A percentile compares a stretch with the other conserved stretches of the same genome.
Conservation (phyloP, 30 jellyfish, hydroid and myxozoan species). For the Calvadosia cruxmelitensis region DNA sequence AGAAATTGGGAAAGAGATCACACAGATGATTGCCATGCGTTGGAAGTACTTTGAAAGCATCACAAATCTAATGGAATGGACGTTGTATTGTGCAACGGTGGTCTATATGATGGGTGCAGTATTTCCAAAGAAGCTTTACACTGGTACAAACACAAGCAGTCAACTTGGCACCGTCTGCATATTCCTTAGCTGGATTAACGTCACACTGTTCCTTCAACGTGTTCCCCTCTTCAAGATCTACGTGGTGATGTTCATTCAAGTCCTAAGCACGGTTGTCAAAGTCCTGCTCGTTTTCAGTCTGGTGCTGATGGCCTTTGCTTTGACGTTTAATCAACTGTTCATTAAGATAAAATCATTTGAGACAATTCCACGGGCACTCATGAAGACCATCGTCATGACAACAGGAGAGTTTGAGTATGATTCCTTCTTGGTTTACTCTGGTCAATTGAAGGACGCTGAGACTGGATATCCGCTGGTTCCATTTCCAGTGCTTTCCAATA, state of each 20-base stretch:
- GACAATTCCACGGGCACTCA: neutral
- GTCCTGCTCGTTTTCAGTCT: neutral
- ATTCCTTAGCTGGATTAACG: neutral
- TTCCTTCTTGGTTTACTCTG: neutral
- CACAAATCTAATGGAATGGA: neutral
- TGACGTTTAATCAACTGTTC: neutral
- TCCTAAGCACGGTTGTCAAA: neutral
- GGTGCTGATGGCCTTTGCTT: neutral
- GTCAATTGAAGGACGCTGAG: neutral
- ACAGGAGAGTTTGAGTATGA: conserved; percentile 1
- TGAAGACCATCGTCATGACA: neutral
- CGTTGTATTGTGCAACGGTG: neutral
- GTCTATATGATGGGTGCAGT: neutral
- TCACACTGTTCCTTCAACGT: neutral
- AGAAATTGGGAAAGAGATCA: neutral
- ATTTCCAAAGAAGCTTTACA: neutral
- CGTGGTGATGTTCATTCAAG: neutral
- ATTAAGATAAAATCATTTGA: neutral
- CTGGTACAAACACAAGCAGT: neutral
- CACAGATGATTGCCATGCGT: conserved; percentile 3
- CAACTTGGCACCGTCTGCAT: neutral
- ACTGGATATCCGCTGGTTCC: neutral
- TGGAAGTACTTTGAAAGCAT: conserved; percentile 1
- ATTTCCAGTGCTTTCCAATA: neutral
- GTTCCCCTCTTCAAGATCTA: neutral